Evolutionary conservation across 2,797 vertebrate species (phyloP), one percentile per base, ranked within the genome.

Genomic region (Bradypodion ventrale): DNA sequence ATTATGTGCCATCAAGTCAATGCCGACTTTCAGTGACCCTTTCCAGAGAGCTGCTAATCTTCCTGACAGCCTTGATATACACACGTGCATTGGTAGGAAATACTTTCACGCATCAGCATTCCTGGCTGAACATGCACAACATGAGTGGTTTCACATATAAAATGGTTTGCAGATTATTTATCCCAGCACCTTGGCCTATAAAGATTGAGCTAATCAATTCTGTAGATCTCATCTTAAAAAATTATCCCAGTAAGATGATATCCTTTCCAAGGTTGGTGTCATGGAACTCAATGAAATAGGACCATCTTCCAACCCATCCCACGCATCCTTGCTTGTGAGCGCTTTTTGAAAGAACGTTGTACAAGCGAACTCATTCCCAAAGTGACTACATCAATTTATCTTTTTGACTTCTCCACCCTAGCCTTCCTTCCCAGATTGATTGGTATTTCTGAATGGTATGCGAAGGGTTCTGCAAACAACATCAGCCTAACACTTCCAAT

Each of bases 381-480:
- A 84, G 46, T 52, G 1, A 7, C 23, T 82, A 32, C 44, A 80
- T 0, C 27, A 79, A 80, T 32, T 29, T 66, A 82, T 73, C 37
- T 44, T 74, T 25, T 72, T 46, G 83, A 25, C 75, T 73, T 87
- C 86, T 79, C 60, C 82, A 40, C 79, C 9, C 32, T 79, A 21
- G 7, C 15, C 88, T 4, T 2, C 23, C 84, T 49, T 78, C 56
- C 60, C 0, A 7, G 25, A 35, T 0, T n/a, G 19, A 83, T 32
- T 69, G 21, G 2, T 49, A 59, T 0, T 60, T 88, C 75, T 79
- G 73, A 72, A 44, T 37, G 3, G 4, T 29, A 35, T 12, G 19
- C 35, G 78, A 16, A 60, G 65, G 7, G n/a, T 52, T 74, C 25
- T 60, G 76, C 4, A n/a, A 82, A 35, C 59, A 87, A 25, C 0